These are phyloP conservation scores for Clitarchus hookeri DNA, from an alignment of 2,888 invertebrate species.

Conservation along the genomic window DNA sequence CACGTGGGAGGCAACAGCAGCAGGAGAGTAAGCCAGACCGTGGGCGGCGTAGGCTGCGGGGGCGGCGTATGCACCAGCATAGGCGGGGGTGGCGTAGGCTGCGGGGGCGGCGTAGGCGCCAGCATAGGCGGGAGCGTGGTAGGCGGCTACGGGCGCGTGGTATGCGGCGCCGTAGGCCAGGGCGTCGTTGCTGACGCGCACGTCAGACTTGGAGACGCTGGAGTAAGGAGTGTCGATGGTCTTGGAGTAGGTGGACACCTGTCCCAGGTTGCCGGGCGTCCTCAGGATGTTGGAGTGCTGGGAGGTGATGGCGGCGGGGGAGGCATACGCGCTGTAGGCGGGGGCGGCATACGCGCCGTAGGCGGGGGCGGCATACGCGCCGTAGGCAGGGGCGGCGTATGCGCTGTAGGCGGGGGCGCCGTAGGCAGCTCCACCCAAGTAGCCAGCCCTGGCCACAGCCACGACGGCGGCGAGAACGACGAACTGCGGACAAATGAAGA, in stretches of 20 bases:
- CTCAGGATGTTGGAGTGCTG: conserved; percentile 53
- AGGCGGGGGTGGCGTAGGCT: conserved; percentile 39
- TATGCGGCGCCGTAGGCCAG: conserved; percentile 39
- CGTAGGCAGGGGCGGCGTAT: conserved; percentile 27
- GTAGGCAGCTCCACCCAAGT: conserved; percentile 52
- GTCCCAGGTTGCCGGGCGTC: conserved; percentile 68
- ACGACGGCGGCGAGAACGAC: conserved; percentile 10
- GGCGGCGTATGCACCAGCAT: conserved; percentile 46
- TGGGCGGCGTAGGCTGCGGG: conserved; percentile 42
- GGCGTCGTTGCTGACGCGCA: conserved; percentile 58
- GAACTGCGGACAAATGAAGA: neutral
- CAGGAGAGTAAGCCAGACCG: conserved; percentile 62
- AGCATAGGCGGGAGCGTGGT: conserved; percentile 20
- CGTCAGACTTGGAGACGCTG: conserved; percentile 70
- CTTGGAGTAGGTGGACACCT: conserved; percentile 69
- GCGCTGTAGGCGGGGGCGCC: conserved; percentile 51
- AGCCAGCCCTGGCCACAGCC: conserved; percentile 1
- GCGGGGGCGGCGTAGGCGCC: too few relatives aligned
- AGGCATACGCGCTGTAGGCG: conserved; percentile 28
- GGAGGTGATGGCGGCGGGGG: conserved; percentile 45
- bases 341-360: conserved; percentile 1
- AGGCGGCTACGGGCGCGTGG: conserved; percentile 44
- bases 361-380: conserved; percentile 47
- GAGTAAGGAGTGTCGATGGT: conserved; percentile 74
- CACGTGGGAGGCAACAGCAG: conserved; percentile 66